Conservation (phyloP, 2,797 vertebrate genomes). For the Champsocephalus esox region DNA sequence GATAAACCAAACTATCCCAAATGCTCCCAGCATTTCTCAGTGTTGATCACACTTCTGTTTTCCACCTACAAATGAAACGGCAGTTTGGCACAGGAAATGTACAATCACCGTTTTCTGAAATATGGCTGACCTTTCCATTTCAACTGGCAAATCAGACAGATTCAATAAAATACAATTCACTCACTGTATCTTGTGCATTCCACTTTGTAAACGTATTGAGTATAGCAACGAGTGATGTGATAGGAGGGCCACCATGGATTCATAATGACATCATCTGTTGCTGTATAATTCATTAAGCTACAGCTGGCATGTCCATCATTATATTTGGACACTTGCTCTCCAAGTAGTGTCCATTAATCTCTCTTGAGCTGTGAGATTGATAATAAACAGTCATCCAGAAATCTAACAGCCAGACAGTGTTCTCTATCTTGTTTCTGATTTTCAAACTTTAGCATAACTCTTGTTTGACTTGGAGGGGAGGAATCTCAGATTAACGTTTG, state of each 20-base stretch:
- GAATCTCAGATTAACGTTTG: constrained; percentile 50
- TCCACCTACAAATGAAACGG: not conserved
- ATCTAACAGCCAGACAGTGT: constrained; percentile 57
- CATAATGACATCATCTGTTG: constrained; percentile 33
- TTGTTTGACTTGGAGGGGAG: constrained; percentile 36
- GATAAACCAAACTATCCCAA: not conserved
- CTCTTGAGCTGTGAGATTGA: constrained; percentile 49
- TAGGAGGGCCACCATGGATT: constrained; percentile 33
- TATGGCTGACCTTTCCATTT: constrained; percentile 18
- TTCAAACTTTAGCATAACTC: constrained; percentile 48
- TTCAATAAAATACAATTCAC: constrained; percentile 29
- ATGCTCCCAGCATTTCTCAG: not conserved
- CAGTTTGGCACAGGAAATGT: not conserved
- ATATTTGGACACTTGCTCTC: constrained; percentile 78
- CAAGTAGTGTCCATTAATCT: constrained; percentile 65
- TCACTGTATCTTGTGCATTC: constrained; percentile 2
- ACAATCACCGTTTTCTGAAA: constrained; percentile 3
- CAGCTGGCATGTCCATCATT: constrained; percentile 65
- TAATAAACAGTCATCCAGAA: constrained; percentile 70
- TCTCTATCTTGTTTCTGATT: constrained; percentile 38
- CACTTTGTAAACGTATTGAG: not conserved
- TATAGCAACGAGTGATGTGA: constrained; percentile 23
- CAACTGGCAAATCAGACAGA: not conserved
- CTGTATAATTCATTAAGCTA: constrained; percentile 65
- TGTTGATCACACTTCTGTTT: constrained; percentile 17